These are phyloP conservation scores for Clepsis dumicolana DNA, from an alignment of 2,888 invertebrate species.

Conservation along the genomic window DNA sequence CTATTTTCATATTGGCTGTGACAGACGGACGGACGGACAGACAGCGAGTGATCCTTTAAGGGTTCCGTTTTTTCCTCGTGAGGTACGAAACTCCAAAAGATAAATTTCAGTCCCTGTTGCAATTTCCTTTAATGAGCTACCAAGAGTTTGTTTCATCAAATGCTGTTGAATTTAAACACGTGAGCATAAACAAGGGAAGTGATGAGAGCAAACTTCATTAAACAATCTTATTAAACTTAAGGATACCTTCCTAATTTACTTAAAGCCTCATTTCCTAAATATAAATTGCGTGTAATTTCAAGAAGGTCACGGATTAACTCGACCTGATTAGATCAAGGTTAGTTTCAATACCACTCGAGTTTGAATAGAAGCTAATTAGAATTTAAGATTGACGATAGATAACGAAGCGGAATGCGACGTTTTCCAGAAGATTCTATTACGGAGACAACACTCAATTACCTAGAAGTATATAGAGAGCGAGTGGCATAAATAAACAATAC, in stretches of 20 bases:
- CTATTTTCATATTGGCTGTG: too few relatives aligned
- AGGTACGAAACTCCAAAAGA: too few relatives aligned
- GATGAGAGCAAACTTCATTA: slow-evolving; percentile 10
- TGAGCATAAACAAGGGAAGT: not conserved
- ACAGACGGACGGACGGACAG: too few relatives aligned
- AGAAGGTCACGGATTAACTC: slow-evolving; percentile 7
- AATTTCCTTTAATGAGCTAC: not conserved
- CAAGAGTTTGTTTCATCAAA: not conserved
- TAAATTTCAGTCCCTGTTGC: not conserved
- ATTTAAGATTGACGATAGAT: slow-evolving; percentile 35
- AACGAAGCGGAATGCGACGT: slow-evolving; percentile 2
- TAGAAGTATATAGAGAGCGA: not conserved
- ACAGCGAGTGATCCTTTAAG: too few relatives aligned
- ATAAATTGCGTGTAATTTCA: slow-evolving; percentile 6
- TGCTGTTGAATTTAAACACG: not conserved
- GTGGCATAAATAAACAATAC: not conserved
- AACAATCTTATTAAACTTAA: not conserved
- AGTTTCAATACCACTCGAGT: slow-evolving; percentile 19
- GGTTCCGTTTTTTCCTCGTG: too few relatives aligned
- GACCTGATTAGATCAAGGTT: slow-evolving; percentile 13
- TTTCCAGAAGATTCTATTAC: slow-evolving; percentile 18
- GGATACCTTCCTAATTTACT: slow-evolving; percentile 13
- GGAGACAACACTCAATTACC: not conserved
- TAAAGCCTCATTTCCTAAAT: slow-evolving; percentile 10
- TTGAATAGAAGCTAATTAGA: slow-evolving; percentile 32